A percentile compares a stretch with the other conserved stretches of the same genome.
These are phyloP conservation scores for Zaprionus obscuricornis DNA, from an alignment of 2,888 invertebrate species.

Conservation along the genomic window DNA sequence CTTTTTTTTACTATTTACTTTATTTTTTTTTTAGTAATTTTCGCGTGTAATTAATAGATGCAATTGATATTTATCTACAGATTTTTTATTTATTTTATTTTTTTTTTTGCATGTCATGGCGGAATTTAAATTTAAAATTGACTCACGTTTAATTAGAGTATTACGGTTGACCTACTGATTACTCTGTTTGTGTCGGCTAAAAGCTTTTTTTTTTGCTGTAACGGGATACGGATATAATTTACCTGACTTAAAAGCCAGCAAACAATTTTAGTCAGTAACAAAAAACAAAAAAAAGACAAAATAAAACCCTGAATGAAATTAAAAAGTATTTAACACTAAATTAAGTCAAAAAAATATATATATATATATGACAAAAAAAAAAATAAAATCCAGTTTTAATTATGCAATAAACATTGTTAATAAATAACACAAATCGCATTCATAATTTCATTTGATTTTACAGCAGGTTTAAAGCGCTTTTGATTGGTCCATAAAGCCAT, in stretches of 20 bases:
- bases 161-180: conserved; percentile 19
- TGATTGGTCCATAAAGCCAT: conserved; percentile 10
- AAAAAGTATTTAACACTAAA: not conserved
- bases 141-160: conserved; percentile 25
- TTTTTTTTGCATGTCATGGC: conserved; percentile 33
- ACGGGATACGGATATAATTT: no score
- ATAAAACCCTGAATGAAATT: conserved; percentile 10
- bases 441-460: conserved; percentile 27
- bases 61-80: conserved; percentile 15
- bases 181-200: conserved; percentile 15
- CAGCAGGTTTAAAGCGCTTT: conserved; percentile 10
- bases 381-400: conserved; percentile 24
- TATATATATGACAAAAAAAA: no score
- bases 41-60: conserved; percentile 54
- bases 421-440: conserved; percentile 22
- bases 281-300: not conserved
- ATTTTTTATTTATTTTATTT: conserved; percentile 13
- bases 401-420: conserved; percentile 16
- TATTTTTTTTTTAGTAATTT: conserved; percentile 30
- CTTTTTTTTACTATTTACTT: conserved; percentile 2
- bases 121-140: conserved; percentile 31
- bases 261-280: not conserved
- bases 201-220: conserved; percentile 36
- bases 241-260: no score
- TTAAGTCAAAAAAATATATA: not conserved